Percentiles rank a stretch among this genome's conserved stretches.
phyloP scores from a whole-genome alignment of 2,888 invertebrate species.

The Chrysopilus asiliformis region DNA sequence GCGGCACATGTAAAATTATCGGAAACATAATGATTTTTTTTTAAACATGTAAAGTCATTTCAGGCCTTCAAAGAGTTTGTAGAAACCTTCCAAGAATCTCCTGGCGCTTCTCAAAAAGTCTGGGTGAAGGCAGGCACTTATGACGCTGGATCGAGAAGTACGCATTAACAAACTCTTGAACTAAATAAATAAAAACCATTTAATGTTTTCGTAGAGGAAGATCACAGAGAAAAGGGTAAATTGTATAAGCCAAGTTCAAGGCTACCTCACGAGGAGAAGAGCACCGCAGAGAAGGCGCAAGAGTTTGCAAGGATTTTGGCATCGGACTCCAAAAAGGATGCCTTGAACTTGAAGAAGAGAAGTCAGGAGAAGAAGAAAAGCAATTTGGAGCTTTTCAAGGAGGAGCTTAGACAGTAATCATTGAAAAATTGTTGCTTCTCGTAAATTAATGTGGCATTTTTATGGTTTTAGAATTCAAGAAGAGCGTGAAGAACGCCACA shows the following conservation, averaged over 20 bases:
- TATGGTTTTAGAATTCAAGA: slow-evolving; percentile 74
- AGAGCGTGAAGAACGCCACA: slow-evolving; percentile 90
- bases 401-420: slow-evolving; percentile 81
- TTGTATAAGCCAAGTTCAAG: slow-evolving; percentile 85
- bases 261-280: slow-evolving; percentile 47
- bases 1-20: slow-evolving; percentile 59
- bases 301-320: slow-evolving; percentile 51
- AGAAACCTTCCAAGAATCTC: slow-evolving; percentile 86
- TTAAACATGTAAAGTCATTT: slow-evolving; percentile 13
- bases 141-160: slow-evolving; percentile 85
- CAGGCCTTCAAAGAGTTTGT: slow-evolving; percentile 95
- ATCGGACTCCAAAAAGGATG: slow-evolving; percentile 50
- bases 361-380: slow-evolving; percentile 84
- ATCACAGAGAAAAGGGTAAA: slow-evolving; percentile 77
- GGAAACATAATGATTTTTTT: neutral
- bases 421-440: neutral
- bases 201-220: slow-evolving; percentile 55
- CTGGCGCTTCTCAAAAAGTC: slow-evolving; percentile 68
- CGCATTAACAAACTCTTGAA: slow-evolving; percentile 4
- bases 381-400: slow-evolving; percentile 95
- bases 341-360: slow-evolving; percentile 49
- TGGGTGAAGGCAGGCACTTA: slow-evolving; percentile 98
- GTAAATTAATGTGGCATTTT: neutral
- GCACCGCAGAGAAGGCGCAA: slow-evolving; percentile 51
- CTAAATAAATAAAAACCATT: slow-evolving; percentile 2